Percentiles rank a stretch among this genome's conserved stretches.
Evolutionary conservation across 2,113 vertebrate genomes (phyloP).

Genomic region (Odocoileus hemionus): DNA sequence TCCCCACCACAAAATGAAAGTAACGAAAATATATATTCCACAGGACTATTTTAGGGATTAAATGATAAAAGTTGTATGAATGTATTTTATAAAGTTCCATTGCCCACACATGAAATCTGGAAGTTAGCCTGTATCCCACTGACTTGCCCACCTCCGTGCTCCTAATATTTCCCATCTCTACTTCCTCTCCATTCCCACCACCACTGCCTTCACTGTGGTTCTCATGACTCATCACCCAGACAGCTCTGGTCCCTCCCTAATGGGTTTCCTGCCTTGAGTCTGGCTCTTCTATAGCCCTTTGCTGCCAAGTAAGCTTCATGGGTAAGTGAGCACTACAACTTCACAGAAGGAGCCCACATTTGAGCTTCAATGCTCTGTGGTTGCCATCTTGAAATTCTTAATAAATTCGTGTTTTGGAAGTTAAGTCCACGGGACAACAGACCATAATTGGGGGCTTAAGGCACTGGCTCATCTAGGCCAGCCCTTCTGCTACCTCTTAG

Average conservation of each 20-base stretch:
- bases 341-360: neutral
- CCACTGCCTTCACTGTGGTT: neutral
- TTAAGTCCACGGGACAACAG: neutral
- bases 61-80: neutral
- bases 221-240: neutral
- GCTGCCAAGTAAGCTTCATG: neutral
- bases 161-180: neutral
- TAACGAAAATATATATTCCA: neutral
- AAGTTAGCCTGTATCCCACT: neutral
- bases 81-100: neutral
- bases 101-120: neutral
- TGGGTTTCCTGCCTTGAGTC: neutral
- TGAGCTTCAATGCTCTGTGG: neutral
- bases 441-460: fast-evolving
- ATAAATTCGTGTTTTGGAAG: neutral
- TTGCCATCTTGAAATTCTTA: neutral
- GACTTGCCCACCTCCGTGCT: neutral
- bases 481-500: neutral
- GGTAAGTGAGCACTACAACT: neutral
- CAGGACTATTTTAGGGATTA: neutral
- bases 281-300: neutral
- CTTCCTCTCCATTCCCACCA: neutral
- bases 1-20: neutral
- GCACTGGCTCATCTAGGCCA: neutral
- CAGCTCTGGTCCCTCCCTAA: neutral